These are phyloP conservation scores for Ecdyonurus torrentis DNA, from an alignment of 2,888 invertebrate genomes.

Conservation along the genomic window DNA sequence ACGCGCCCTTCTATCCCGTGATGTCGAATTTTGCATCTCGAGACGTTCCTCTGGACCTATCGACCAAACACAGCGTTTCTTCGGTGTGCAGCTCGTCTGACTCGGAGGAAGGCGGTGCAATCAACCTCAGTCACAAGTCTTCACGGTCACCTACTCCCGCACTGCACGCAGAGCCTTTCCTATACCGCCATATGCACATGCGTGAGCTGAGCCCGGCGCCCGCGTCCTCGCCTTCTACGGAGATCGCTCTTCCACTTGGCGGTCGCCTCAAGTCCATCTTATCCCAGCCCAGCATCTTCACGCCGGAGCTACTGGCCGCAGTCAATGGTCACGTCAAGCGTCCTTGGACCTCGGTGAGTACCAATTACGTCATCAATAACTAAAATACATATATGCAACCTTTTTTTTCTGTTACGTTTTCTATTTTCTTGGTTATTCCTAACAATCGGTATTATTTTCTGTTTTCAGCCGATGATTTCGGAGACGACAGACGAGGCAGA, in stretches of 20 bases:
- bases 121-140: slow-evolving; percentile 58
- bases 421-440: too few species aligned
- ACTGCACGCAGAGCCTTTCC: slow-evolving; percentile 8
- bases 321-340: slow-evolving; percentile 38
- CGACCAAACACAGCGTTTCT: slow-evolving; percentile 53
- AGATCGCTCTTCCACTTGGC: neutral
- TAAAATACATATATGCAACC: neutral
- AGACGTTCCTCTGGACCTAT: slow-evolving; percentile 61
- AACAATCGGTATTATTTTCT: too few species aligned
- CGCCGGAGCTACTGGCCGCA: neutral
- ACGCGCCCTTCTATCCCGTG: slow-evolving; percentile 5
- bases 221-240: slow-evolving; percentile 14
- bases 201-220: slow-evolving; percentile 22
- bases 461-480: too few species aligned
- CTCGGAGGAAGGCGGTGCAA: slow-evolving; percentile 46
- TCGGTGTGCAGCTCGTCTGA: slow-evolving; percentile 45
- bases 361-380: neutral
- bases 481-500: slow-evolving; percentile 22
- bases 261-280: neutral
- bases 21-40: neutral
- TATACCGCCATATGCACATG: neutral
- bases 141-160: slow-evolving; percentile 40
- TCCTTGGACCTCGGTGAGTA: slow-evolving; percentile 35
- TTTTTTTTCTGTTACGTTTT: too few species aligned
- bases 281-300: neutral